Evolutionary conservation across 23 tunicate species (phyloP).

Genomic region (Ciona savignyi): DNA sequence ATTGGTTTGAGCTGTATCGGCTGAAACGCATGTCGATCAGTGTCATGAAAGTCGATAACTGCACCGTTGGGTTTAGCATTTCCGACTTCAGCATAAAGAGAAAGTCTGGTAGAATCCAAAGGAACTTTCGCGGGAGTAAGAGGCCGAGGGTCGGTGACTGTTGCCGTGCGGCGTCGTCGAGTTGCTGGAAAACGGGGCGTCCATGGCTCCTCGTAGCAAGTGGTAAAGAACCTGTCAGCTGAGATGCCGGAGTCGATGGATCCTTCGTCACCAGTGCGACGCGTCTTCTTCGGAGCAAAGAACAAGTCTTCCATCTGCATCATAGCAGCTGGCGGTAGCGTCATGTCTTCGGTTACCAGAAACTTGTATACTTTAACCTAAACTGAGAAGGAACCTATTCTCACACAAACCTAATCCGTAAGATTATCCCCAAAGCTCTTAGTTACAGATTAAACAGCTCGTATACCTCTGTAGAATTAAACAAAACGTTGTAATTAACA

Average conservation of each 20-base stretch:
- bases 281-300: too few relatives aligned
- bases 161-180: slow-evolving; percentile 8
- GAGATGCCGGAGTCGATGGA: not conserved
- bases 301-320: too few relatives aligned
- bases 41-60: not conserved
- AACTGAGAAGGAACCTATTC: too few relatives aligned
- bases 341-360: too few relatives aligned
- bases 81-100: not conserved
- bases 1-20: not conserved
- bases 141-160: slow-evolving; percentile 3
- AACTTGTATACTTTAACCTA: too few relatives aligned
- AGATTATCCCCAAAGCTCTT: too few relatives aligned
- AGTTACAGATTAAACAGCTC: too few relatives aligned
- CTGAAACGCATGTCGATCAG: not conserved
- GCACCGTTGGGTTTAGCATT: not conserved
- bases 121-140: slow-evolving; percentile 37
- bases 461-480: too few relatives aligned
- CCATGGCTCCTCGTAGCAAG: slow-evolving; percentile 26
- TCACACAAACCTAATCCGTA: too few relatives aligned
- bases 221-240: slow-evolving; percentile 1
- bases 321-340: too few relatives aligned
- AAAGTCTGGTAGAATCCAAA: not conserved
- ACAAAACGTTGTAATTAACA: too few relatives aligned
- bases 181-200: not conserved
- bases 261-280: too few relatives aligned